Evolutionary conservation across 23 tunicate genomes (phyloP).

Genomic region (Clavelina lepadiformis): DNA sequence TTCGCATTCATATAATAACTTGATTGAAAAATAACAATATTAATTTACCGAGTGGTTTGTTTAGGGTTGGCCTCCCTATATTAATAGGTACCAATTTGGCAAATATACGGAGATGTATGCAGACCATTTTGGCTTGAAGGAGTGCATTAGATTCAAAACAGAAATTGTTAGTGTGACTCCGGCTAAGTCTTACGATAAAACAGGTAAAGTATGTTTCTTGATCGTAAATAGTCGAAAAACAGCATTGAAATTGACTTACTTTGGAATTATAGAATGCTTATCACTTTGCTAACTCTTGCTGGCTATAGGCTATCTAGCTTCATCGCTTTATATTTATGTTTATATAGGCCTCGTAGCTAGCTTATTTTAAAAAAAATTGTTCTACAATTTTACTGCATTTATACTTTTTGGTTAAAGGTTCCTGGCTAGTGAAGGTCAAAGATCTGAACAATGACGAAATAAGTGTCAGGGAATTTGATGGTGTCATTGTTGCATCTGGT

Average conservation of each 20-base stretch:
- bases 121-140: slow-evolving; percentile 28
- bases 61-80: slow-evolving; percentile 64
- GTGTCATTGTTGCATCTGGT: slow-evolving; percentile 24
- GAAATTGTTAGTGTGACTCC: slow-evolving; percentile 17
- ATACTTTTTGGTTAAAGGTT: not conserved
- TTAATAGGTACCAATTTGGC: slow-evolving; percentile 7
- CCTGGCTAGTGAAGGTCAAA: slow-evolving; percentile 9
- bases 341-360: not conserved
- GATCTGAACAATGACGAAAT: slow-evolving; percentile 1
- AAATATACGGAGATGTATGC: slow-evolving; percentile 53
- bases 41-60: too few relatives aligned
- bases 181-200: slow-evolving; percentile 13
- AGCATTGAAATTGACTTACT: not conserved
- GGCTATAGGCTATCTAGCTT: not conserved
- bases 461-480: slow-evolving; percentile 11
- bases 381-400: not conserved
- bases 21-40: not conserved
- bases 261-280: not conserved
- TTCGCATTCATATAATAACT: not conserved
- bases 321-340: not conserved
- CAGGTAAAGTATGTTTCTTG: too few relatives aligned
- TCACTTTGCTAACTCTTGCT: not conserved
- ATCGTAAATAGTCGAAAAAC: too few relatives aligned
- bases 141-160: slow-evolving; percentile 33
- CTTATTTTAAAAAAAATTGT: not conserved